A percentile compares a stretch with the other conserved stretches of the same genome.
These are phyloP conservation scores for Formica selysi DNA, from an alignment of 1,140 invertebrate genomes.

Conservation along the genomic window DNA sequence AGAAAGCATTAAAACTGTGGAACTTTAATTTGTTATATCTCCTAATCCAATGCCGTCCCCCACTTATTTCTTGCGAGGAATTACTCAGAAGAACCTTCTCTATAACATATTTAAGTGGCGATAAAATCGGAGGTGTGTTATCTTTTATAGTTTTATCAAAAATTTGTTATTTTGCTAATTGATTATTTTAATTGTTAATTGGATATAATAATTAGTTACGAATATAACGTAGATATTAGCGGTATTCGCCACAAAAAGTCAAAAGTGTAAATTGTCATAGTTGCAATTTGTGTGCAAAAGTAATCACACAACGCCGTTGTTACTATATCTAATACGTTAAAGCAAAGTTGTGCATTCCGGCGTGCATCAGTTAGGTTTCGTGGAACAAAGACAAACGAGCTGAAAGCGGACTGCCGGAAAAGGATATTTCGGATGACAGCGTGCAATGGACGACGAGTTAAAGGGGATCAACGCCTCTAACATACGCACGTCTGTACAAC, in stretches of 20 bases:
- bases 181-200: neutral
- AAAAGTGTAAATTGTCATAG: neutral
- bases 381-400: conserved; percentile 37
- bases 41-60: too few species aligned
- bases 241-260: neutral
- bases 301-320: neutral
- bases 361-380: conserved; percentile 20
- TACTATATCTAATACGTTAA: conserved; percentile 26
- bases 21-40: too few species aligned
- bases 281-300: neutral
- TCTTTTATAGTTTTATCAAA: too few species aligned
- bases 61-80: too few species aligned
- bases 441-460: conserved; percentile 20
- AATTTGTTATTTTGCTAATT: neutral
- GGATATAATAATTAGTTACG: neutral
- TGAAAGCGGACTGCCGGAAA: conserved; percentile 9
- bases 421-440: conserved; percentile 8
- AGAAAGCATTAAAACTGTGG: too few species aligned
- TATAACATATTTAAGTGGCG: too few species aligned
- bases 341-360: neutral
- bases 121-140: too few species aligned
- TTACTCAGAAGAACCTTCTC: too few species aligned
- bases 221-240: neutral
- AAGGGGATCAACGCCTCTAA: conserved; percentile 49
- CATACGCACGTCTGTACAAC: neutral